Evolutionary conservation across 1,140 invertebrate genomes (phyloP).

Genomic region (Leptinotarsa lineolata): DNA sequence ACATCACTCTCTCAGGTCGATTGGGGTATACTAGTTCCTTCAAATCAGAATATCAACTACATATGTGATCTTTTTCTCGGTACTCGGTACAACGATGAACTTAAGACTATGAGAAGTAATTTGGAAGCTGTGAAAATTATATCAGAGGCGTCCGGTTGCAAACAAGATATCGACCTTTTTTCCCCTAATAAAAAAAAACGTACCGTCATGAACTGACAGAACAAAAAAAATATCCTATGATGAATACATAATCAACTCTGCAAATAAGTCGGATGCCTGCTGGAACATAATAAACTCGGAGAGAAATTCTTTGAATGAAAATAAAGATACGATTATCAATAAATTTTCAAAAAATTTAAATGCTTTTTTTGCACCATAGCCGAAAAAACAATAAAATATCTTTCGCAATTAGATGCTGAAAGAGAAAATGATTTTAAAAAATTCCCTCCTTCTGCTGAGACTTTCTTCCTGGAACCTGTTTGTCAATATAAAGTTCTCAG

Average conservation of each 20-base stretch:
- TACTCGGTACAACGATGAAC: background rate
- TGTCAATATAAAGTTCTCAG: background rate
- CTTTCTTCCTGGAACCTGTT: constrained; percentile 1
- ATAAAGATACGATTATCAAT: background rate
- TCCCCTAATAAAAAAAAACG: background rate
- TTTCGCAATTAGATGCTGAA: background rate
- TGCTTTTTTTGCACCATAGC: too few species aligned
- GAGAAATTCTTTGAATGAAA: too few species aligned
- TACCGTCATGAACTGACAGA: background rate
- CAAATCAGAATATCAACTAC: too few species aligned
- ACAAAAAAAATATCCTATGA: background rate
- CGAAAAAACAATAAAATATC: too few species aligned
- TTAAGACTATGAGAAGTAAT: background rate
- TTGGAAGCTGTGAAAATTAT: background rate
- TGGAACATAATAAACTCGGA: too few species aligned
- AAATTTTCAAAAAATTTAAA: background rate
- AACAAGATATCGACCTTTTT: background rate
- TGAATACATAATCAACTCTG: background rate
- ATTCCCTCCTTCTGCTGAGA: background rate
- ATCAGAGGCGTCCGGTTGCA: background rate
- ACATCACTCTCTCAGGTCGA: too few species aligned
- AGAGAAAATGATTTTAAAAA: background rate
- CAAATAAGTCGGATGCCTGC: background rate
- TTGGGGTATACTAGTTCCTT: too few species aligned
- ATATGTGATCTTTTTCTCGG: too few species aligned